Evolutionary conservation across 2,888 invertebrate genomes (phyloP), one percentile per base, ranked within the genome.

Genomic region (Drosophila koepferae): DNA sequence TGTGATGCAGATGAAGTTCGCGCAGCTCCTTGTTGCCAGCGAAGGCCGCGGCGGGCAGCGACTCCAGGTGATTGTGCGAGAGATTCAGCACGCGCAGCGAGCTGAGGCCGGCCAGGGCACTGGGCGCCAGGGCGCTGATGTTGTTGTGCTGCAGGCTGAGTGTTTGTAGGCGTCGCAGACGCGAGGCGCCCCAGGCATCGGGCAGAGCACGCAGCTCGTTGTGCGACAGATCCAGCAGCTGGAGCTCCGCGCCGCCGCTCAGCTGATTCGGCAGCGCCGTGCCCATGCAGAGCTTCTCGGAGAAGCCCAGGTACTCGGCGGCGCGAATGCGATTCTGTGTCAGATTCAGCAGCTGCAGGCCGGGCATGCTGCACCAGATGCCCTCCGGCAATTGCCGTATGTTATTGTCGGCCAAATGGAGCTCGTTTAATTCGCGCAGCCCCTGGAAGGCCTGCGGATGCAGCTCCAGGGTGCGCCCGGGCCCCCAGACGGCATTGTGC

Each of bases 381-480:
- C 96, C 96, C 82, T 96, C 96, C 51, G 97, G 97, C 91, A 98
- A 92, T 77, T 95, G 95, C 85, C 96, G 95, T 79, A 98, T 95
- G 94, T 97, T 97, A 94, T 97, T 98, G 93, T 96, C 96, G 90
- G 96, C 95, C 92, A 98, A 94, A 93, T 97, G 96, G 89, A 98
- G 94, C 68, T 95, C 94, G 92, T 96, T 96, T 59, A 98, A 94
- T 93, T 97, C 97, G 89, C 96, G 95, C 82, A 98, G 94, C 74
- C 97, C 97, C 86, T 95, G 95, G 90, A 98, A 95, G 75, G 96
- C 95, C 83, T 95, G 95, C 75, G 95, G 93, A 71, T 95, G 94
- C 90, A 97, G 93, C 91, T 97, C 97, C 89, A 98, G 94, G 84
- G 95, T 95, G 93, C 96, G 96, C 43, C 95, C 95, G 77, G 95